Percentiles rank a stretch among this genome's conserved stretches.
phyloP scores from a whole-genome alignment of 2,113 vertebrate species.

The Indri indri region DNA sequence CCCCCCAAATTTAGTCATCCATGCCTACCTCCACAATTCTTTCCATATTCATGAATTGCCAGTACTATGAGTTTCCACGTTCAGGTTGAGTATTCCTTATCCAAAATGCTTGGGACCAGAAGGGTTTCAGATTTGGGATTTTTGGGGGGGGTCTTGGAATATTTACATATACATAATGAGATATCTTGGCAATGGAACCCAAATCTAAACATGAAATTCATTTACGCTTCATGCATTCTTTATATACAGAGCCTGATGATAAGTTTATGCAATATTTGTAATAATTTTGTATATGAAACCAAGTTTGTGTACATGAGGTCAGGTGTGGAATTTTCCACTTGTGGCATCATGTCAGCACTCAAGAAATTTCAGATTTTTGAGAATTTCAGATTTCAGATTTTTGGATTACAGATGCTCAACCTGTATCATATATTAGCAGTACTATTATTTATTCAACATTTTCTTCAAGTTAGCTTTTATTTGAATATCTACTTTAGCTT shows the following conservation, averaged over 20 bases:
- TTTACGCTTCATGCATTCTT: background rate
- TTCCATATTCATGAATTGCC: background rate
- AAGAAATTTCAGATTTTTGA: background rate
- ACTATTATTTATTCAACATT: conserved; percentile 27
- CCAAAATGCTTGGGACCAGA: background rate
- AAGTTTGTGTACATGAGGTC: background rate
- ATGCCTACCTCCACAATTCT: background rate
- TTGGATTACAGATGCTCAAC: background rate
- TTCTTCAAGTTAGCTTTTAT: conserved; percentile 45
- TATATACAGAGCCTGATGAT: background rate
- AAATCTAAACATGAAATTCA: background rate
- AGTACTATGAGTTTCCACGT: background rate
- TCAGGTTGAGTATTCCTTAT: background rate
- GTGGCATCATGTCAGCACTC: background rate
- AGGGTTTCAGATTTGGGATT: background rate
- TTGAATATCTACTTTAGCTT: background rate
- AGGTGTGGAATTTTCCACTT: background rate
- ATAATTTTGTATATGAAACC: background rate
- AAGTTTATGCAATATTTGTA: background rate
- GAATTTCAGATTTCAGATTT: background rate
- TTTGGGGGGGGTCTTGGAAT: background rate
- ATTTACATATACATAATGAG: background rate
- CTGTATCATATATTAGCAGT: background rate
- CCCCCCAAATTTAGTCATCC: background rate
- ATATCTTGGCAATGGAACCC: background rate